Conservation (phyloP, 2,113 vertebrate genomes). For the Python bivittatus region DNA sequence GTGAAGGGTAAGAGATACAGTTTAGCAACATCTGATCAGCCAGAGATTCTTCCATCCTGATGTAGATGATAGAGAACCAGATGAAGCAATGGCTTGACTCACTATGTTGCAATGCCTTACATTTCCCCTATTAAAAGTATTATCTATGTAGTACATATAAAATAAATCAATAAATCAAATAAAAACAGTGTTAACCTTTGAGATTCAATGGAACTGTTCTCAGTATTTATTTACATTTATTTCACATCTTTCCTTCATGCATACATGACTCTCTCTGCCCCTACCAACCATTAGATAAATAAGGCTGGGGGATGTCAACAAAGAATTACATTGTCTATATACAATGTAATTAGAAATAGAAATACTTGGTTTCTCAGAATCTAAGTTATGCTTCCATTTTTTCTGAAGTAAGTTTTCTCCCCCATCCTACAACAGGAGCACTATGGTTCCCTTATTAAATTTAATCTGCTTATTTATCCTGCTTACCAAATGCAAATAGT, state of each 20-base stretch:
- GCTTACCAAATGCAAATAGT: slow-evolving; percentile 2
- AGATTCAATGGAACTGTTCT: neutral
- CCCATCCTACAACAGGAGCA: neutral
- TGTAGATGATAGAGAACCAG: neutral
- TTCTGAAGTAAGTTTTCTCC: neutral
- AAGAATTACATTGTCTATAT: neutral
- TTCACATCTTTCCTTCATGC: neutral
- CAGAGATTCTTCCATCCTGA: neutral
- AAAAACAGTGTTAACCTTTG: neutral
- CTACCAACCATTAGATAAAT: neutral
- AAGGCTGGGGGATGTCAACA: neutral
- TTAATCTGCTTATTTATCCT: slow-evolving; percentile 3
- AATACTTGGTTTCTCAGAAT: neutral
- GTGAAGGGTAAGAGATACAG: neutral
- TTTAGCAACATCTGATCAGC: neutral
- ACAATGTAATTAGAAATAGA: neutral
- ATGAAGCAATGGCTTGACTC: neutral
- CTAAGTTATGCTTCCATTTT: neutral
- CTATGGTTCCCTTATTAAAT: neutral
- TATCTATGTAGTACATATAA: neutral
- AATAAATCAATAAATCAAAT: neutral
- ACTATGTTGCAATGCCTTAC: neutral
- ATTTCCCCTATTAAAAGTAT: neutral
- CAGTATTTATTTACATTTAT: neutral
- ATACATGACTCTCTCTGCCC: neutral